Evolutionary conservation across 2,888 invertebrate genomes (phyloP).

Genomic region (Oegoconia quadripuncta): DNA sequence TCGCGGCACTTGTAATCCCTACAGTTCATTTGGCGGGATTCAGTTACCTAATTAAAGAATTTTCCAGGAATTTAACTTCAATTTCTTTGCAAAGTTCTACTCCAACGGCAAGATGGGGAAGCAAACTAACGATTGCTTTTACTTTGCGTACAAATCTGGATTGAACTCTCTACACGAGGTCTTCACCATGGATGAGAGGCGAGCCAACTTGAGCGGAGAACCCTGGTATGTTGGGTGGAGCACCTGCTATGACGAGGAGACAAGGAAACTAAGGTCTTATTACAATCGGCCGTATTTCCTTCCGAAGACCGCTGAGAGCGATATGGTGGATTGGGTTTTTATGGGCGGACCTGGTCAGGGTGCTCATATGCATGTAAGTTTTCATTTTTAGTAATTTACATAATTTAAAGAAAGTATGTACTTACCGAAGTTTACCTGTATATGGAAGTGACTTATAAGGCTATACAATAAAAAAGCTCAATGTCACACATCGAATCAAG

Average conservation of each 20-base stretch:
- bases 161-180: slow-evolving; percentile 89
- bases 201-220: slow-evolving; percentile 81
- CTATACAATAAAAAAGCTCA: too few species aligned
- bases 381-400: neutral
- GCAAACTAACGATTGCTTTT: slow-evolving; percentile 87
- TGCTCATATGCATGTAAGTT: slow-evolving; percentile 96
- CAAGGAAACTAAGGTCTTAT: slow-evolving; percentile 86
- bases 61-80: slow-evolving; percentile 84
- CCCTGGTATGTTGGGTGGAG: slow-evolving; percentile 94
- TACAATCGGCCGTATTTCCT: slow-evolving; percentile 94
- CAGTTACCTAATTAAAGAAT: neutral
- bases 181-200: slow-evolving; percentile 86
- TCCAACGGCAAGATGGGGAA: slow-evolving; percentile 72
- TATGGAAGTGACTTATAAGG: too few species aligned
- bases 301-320: slow-evolving; percentile 90
- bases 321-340: slow-evolving; percentile 96
- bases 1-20: too few species aligned
- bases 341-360: slow-evolving; percentile 97
- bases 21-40: too few species aligned
- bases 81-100: slow-evolving; percentile 90
- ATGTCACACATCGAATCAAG: too few species aligned
- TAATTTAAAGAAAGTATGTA: too few species aligned
- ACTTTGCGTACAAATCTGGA: slow-evolving; percentile 95
- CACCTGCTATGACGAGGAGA: slow-evolving; percentile 93
- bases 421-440: too few species aligned